Evolutionary conservation across 1,140 invertebrate species (phyloP), one percentile per base, ranked within the genome.

Genomic region (Ptiloglossa arizonensis): DNA sequence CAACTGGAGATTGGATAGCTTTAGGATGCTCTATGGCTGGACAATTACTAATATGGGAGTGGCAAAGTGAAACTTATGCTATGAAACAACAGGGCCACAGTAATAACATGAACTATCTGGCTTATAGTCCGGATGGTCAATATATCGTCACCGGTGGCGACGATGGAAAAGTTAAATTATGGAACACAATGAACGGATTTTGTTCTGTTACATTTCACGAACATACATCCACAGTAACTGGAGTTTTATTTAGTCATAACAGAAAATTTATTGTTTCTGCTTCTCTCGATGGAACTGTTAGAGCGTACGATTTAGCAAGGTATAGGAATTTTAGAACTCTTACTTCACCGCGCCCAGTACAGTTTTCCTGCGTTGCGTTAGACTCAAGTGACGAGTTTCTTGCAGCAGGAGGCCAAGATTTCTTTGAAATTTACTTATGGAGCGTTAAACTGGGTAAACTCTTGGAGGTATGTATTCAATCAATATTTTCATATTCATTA

Each of bases 1-100:
- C 91, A 13, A 96, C 95, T 22, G 98, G 98, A 0, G 98, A 99
- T 89, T 99, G 98, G 98, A 96, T 99, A 64, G 98, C 97, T 0
- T 89, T 99, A 32, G 98, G 96, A 0, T 98, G 97, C 88, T 93
- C 95, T 0, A 95, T 95, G 50, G 93, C 97, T 2, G 98, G 98
- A 0, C 98, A 99, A 89, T 91, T 99, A 24, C 91, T 99, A 17
- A 98, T 99, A 9, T 99, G 98, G 98, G 98, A 99, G 93, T 99
- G 98, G 98, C 98, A 99, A 92, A 99, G 98, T 91, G 98, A 99
- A 93, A 97, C 97, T n/a, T 99, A 98, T 87, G 96, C 98, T 0
- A 95, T 99, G 94, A 99, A 99, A 89, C 98, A 99, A 87, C 98
- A 99, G 92, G 97, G 97, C 0, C 98, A 99, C 87, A 95, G 96